These are phyloP conservation scores for Ptychoptera albimana DNA, from an alignment of 2,888 invertebrate genomes.

Conservation along the genomic window DNA sequence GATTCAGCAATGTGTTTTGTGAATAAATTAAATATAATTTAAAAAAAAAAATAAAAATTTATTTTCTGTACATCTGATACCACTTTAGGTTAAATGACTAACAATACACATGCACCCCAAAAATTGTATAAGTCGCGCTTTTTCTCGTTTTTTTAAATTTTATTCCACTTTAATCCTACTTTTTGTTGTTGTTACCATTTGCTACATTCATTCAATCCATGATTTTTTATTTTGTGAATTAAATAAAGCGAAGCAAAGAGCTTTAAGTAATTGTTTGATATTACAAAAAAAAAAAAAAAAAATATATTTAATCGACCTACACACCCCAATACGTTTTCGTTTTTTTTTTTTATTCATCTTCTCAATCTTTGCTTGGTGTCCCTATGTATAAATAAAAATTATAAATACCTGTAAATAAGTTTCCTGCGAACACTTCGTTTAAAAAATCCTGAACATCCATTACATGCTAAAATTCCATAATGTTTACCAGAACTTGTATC, in stretches of 20 bases:
- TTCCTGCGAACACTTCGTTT: conserved; percentile 91
- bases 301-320: too few relatives aligned
- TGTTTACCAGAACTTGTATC: conserved; percentile 96
- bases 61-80: conserved; percentile 11
- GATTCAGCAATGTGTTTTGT: too few relatives aligned
- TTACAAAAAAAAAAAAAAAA: conserved; percentile 1
- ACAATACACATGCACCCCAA: conserved; percentile 2
- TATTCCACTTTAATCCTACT: too few relatives aligned
- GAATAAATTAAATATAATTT: too few relatives aligned
- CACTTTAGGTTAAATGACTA: conserved; percentile 13
- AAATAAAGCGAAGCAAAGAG: conserved; percentile 10
- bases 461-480: conserved; percentile 95
- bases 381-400: background rate
- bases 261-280: conserved; percentile 14
- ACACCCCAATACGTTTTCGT: too few relatives aligned
- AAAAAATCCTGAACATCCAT: conserved; percentile 98
- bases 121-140: background rate
- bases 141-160: too few relatives aligned
- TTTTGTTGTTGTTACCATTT: too few relatives aligned
- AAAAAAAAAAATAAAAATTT: background rate
- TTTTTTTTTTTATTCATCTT: background rate
- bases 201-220: conserved; percentile 6
- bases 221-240: conserved; percentile 9
- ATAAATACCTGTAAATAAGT: conserved; percentile 78
- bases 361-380: background rate